Evolutionary conservation across 2,113 vertebrate genomes (phyloP).

Genomic region (Fregata magnificens): DNA sequence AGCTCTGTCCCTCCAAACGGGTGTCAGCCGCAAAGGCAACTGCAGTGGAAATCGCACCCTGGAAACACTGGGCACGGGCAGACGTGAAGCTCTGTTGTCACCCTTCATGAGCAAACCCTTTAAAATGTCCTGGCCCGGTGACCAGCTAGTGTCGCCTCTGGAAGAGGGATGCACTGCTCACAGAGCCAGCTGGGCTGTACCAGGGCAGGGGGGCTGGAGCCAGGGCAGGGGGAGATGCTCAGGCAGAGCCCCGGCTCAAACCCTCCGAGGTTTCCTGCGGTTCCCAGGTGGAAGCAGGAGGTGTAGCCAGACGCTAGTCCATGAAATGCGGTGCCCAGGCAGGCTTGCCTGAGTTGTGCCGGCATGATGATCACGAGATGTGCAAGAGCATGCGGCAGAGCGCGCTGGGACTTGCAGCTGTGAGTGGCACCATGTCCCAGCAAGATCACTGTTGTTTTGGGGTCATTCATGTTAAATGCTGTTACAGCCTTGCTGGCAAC

Average conservation of each 20-base stretch:
- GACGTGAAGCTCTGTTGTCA: neutral
- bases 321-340: neutral
- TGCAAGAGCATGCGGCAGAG: neutral
- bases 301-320: neutral
- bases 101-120: neutral
- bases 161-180: neutral
- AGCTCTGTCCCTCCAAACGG: neutral
- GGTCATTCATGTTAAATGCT: neutral
- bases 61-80: accelerated
- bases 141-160: neutral
- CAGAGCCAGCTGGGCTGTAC: neutral
- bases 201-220: neutral
- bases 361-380: accelerated
- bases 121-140: neutral
- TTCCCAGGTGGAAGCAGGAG: neutral
- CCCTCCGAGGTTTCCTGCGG: neutral
- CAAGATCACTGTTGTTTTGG: accelerated
- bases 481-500: neutral
- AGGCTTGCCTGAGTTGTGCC: neutral
- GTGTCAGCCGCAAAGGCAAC: neutral
- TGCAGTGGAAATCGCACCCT: neutral
- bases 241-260: neutral
- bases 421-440: neutral
- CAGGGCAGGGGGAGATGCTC: neutral
- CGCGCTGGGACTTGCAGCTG: neutral